Conservation (phyloP, 2,797 vertebrate species). For the Hirundo rustica region DNA sequence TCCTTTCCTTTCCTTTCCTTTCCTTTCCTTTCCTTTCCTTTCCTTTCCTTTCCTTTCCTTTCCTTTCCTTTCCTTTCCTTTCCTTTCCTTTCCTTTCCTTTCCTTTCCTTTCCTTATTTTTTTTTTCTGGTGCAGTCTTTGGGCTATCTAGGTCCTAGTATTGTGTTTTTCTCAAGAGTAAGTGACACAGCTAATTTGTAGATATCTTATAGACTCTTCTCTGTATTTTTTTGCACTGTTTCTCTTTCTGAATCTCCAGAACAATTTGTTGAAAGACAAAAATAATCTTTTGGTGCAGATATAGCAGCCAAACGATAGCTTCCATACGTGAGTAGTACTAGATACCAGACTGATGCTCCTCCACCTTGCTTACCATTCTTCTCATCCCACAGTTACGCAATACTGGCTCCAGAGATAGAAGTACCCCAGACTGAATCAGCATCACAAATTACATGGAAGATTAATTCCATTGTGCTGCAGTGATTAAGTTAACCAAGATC, state of each 20-base stretch:
- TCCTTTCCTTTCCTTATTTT: fast-evolving
- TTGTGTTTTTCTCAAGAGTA: background rate
- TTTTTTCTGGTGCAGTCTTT: background rate
- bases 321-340: background rate
- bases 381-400: background rate
- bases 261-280: background rate
- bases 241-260: background rate
- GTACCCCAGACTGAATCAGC: background rate
- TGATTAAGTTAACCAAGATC: background rate
- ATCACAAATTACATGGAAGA: background rate
- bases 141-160: background rate
- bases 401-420: background rate
- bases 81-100: fast-evolving
- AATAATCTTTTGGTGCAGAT: background rate
- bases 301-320: background rate
- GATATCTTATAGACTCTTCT: background rate
- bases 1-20: background rate
- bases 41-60: fast-evolving
- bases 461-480: background rate
- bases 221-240: background rate
- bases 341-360: background rate
- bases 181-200: background rate
- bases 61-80: background rate
- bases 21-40: background rate
- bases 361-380: background rate